Evolutionary conservation across 2,113 vertebrate species (phyloP), one percentile per base, ranked within the genome.

Genomic region (Corythornis cristatus): DNA sequence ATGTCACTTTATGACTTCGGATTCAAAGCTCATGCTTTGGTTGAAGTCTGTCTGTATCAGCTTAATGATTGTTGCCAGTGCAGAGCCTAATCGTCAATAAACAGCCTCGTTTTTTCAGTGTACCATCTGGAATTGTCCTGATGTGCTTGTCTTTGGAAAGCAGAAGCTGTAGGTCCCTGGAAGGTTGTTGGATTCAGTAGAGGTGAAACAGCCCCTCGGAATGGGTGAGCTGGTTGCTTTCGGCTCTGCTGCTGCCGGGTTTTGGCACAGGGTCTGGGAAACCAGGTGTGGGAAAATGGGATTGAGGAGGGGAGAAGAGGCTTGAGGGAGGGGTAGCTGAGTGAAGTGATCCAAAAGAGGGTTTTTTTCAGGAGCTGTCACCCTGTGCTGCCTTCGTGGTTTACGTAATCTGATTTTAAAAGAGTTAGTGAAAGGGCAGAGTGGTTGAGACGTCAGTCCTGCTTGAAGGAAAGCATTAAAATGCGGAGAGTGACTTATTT

Each of bases 71-170:
- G 43, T 90, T 86, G n/a, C 75, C 65, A 54, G 46, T 67, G 80
- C 81, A 73, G 43, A 95, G 71, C 33, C 84, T 90, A 61, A 79
- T 62, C 88, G 40, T 91, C 94, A 98, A 97, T 98, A 97, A 97
- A 92, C 3, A 2, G 83, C 61, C 80, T 96, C 91, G 89, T 85
- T 97, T 97, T 96, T 93, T 81, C 93, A 96, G 92, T 54, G 85
- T 96, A 84, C 78, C 80, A 15, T 45, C 83, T 90, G 80, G 64
- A 65, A 7, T 22, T 72, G 45, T 86, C 64, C 45, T 57, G 26
- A 12, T 43, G n/a, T 66, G 56, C 54, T 89, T 45, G 26, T 76
- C 66, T 76, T 62, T 17, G 16, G 25, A 46, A 87, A 61, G 77
- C 15, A 11, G 43, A 54, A 35, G 48, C 43, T 58, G 33, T 25